Conservation (phyloP, 2,113 vertebrate genomes). For the Saguinus imperator region DNA sequence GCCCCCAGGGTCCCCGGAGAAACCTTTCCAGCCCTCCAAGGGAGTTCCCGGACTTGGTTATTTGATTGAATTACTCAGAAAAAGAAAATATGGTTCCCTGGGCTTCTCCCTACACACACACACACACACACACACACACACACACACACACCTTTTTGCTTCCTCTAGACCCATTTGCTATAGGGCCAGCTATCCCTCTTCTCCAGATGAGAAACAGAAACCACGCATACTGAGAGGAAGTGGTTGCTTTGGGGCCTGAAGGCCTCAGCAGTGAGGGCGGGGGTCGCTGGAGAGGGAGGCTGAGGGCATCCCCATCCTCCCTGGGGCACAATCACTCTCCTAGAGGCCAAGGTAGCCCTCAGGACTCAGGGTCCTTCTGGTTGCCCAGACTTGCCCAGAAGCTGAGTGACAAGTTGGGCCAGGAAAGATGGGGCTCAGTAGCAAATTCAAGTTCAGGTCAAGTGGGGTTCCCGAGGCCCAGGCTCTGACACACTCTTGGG, state of each 20-base stretch:
- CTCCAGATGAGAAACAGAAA: neutral
- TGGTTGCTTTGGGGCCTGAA: no score
- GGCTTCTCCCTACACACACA: neutral
- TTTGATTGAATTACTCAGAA: slow-evolving; percentile 45
- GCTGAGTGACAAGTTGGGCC: no score
- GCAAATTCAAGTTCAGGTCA: neutral
- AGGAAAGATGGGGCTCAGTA: neutral
- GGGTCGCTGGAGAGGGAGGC: no score
- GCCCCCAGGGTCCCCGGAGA: neutral
- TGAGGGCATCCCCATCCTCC: neutral
- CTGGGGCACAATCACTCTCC: neutral
- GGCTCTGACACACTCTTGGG: neutral
- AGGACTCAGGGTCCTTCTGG: neutral
- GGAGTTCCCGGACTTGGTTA: slow-evolving; percentile 48
- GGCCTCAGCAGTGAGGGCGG: no score
- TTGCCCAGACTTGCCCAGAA: neutral
- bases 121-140: neutral
- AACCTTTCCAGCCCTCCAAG: neutral
- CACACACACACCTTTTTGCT: neutral
- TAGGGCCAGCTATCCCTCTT: neutral
- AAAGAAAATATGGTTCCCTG: neutral
- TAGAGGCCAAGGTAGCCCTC: neutral
- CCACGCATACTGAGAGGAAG: neutral
- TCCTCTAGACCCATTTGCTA: accelerated
- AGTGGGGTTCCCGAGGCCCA: neutral